A percentile compares a stretch with the other conserved stretches of the same genome.
Evolutionary conservation across 2,888 invertebrate species (phyloP).

Genomic region (Athalia cordata): DNA sequence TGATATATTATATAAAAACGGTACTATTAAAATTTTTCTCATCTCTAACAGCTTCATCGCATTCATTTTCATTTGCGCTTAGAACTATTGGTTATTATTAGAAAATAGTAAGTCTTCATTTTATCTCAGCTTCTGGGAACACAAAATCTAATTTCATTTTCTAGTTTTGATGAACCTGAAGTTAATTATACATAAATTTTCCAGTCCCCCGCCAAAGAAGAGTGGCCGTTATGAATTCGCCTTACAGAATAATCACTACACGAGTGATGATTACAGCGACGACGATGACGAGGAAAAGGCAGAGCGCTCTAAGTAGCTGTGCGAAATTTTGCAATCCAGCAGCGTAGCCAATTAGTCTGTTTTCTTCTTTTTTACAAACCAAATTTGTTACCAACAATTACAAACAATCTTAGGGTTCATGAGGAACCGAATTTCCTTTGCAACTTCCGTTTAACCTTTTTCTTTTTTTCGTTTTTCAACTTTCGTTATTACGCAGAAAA

Average conservation of each 20-base stretch:
- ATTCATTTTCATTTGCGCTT: neutral
- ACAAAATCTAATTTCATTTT: constrained; percentile 34
- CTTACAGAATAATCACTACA: constrained; percentile 62
- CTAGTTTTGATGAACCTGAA: neutral
- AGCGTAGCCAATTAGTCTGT: neutral
- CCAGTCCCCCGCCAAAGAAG: constrained; percentile 74
- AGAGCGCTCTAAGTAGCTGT: constrained; percentile 64
- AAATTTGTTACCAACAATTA: too few species aligned
- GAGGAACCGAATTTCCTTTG: too few species aligned
- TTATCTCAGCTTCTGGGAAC: too few species aligned
- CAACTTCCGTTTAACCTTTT: too few species aligned
- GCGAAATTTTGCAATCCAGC: neutral
- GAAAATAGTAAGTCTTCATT: too few species aligned
- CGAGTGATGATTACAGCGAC: constrained; percentile 71
- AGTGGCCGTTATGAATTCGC: constrained; percentile 72
- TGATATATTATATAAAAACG: constrained; percentile 12
- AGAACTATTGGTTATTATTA: too few species aligned
- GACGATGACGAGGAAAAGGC: constrained; percentile 65
- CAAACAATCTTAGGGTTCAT: too few species aligned
- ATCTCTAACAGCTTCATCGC: constrained; percentile 16
- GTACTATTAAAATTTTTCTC: constrained; percentile 14
- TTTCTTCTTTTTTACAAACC: too few species aligned
- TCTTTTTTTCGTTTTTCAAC: too few species aligned
- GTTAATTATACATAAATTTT: constrained; percentile 48
- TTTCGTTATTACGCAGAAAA: too few species aligned